These are phyloP conservation scores for Thunnus albacares DNA, from an alignment of 2,797 vertebrate species.

Conservation along the genomic window DNA sequence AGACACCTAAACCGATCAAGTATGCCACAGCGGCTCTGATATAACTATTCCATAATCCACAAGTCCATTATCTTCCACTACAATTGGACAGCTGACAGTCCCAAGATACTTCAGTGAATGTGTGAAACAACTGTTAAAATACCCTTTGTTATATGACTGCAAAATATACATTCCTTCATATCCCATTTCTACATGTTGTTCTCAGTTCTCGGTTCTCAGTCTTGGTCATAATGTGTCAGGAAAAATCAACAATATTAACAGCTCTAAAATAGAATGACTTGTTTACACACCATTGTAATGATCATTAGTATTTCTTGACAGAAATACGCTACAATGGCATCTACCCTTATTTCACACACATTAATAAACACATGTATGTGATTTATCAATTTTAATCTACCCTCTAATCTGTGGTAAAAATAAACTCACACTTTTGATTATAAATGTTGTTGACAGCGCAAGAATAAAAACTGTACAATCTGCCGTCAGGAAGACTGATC, in stretches of 20 bases:
- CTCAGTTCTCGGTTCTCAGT: too few relatives aligned
- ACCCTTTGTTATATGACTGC: not conserved
- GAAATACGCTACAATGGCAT: not conserved
- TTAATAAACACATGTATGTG: not conserved
- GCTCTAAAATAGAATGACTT: constrained; percentile 12
- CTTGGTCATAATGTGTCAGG: not conserved
- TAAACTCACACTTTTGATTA: constrained; percentile 1
- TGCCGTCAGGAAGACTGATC: constrained; percentile 11
- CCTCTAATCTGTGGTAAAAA: not conserved
- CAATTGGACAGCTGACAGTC: not conserved
- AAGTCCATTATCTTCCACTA: not conserved
- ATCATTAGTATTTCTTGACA: too few relatives aligned
- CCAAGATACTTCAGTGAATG: not conserved
- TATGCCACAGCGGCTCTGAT: not conserved
- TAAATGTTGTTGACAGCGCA: constrained; percentile 2
- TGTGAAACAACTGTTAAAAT: constrained; percentile 19
- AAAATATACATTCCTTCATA: not conserved
- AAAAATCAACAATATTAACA: constrained; percentile 9
- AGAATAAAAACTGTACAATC: not conserved
- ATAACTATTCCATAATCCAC: not conserved
- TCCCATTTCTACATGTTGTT: not conserved
- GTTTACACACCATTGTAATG: not conserved
- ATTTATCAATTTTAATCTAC: not conserved
- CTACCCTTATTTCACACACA: not conserved
- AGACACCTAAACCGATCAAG: constrained; percentile 7